Conservation (phyloP, 2,888 invertebrate genomes). For the Calameuta idolon region DNA sequence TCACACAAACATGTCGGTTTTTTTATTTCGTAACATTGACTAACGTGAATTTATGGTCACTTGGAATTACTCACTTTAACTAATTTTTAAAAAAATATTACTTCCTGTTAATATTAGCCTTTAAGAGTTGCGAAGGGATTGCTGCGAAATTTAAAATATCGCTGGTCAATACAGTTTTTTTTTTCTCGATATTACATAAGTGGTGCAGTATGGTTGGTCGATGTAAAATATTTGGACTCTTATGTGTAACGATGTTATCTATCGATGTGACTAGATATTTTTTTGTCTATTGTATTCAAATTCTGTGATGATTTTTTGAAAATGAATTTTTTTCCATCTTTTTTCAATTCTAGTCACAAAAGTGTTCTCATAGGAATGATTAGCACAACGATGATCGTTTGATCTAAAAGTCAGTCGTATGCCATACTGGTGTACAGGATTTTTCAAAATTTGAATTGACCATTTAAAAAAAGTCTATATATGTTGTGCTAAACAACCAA, state of each 20-base stretch:
- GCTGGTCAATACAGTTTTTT: neutral
- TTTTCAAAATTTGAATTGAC: neutral
- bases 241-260: neutral
- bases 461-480: neutral
- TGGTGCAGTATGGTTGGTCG: neutral
- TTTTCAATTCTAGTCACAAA: neutral
- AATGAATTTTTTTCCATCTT: neutral
- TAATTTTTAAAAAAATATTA: neutral
- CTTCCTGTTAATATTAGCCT: neutral
- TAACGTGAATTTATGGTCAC: neutral
- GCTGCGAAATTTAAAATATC: neutral
- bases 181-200: neutral
- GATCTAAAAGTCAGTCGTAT: neutral
- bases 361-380: neutral
- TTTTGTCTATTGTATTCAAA: neutral
- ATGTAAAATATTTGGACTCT: neutral
- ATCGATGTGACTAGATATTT: neutral
- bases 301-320: neutral
- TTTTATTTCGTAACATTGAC: neutral
- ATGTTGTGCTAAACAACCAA: conserved; percentile 35
- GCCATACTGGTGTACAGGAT: neutral
- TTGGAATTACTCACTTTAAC: neutral
- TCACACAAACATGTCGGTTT: neutral
- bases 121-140: neutral
- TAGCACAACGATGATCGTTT: neutral